These are phyloP conservation scores for Lasioglossum marginatum DNA, from an alignment of 2,888 invertebrate genomes.

Conservation along the genomic window DNA sequence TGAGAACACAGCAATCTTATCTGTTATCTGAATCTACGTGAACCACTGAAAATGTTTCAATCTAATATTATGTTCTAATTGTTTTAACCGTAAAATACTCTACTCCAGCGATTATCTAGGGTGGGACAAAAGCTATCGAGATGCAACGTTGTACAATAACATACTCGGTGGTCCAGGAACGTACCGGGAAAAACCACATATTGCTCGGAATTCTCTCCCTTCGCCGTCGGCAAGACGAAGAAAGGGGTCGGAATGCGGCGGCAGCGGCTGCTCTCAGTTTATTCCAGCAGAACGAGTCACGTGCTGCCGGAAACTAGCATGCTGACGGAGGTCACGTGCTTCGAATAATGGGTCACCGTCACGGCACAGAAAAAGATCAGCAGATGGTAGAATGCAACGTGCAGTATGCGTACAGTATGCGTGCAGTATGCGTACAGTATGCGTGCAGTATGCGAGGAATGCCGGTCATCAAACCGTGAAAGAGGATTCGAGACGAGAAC, in stretches of 20 bases:
- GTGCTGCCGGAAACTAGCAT: slow-evolving; percentile 26
- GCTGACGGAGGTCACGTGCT: background rate
- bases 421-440: background rate
- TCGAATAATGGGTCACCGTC: slow-evolving; percentile 19
- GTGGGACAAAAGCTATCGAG: background rate
- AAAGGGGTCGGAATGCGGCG: background rate
- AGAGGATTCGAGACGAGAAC: background rate
- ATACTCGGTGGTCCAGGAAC: background rate
- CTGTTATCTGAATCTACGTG: background rate
- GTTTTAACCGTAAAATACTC: too few relatives aligned
- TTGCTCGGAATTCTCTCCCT: background rate
- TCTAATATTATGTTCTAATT: too few relatives aligned
- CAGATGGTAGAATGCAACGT: background rate
- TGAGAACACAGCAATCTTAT: background rate
- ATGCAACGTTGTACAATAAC: background rate
- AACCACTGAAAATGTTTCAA: background rate
- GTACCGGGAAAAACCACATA: background rate
- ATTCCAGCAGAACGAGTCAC: slow-evolving; percentile 7
- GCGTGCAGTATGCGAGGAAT: slow-evolving; percentile 5
- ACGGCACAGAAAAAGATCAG: background rate
- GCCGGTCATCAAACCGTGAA: slow-evolving; percentile 16
- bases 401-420: background rate
- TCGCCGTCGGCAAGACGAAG: background rate
- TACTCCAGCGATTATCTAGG: too few relatives aligned
- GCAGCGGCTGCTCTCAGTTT: background rate